phyloP scores from a whole-genome alignment of 2,888 invertebrate species.

The Ichneumon xanthorius region DNA sequence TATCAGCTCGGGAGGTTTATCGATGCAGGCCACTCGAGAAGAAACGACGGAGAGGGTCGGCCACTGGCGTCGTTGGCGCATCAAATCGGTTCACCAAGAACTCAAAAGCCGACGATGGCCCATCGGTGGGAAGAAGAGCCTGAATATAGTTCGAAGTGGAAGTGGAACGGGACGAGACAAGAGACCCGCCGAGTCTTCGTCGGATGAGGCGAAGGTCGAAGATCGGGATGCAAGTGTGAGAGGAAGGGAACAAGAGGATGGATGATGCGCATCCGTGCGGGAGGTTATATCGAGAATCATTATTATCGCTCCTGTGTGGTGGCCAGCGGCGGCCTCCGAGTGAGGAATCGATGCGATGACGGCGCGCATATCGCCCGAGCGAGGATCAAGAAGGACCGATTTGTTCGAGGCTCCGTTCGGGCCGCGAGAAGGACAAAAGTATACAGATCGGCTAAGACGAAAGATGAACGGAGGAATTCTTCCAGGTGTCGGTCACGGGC shows the following conservation, averaged over 20 bases:
- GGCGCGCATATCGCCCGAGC: slow-evolving; percentile 57
- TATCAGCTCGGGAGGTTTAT: slow-evolving; percentile 45
- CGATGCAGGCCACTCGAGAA: slow-evolving; percentile 60
- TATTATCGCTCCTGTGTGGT: slow-evolving; percentile 54
- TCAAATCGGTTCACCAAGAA: slow-evolving; percentile 63
- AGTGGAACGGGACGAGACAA: slow-evolving; percentile 43
- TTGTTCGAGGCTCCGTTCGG: slow-evolving; percentile 12
- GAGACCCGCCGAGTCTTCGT: slow-evolving; percentile 15
- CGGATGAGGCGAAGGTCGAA: slow-evolving; percentile 11
- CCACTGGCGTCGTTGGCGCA: slow-evolving; percentile 49
- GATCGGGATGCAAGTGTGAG: slow-evolving; percentile 53
- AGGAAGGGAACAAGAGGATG: slow-evolving; percentile 7
- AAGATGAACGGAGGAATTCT: slow-evolving; percentile 46
- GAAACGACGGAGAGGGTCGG: slow-evolving; percentile 18
- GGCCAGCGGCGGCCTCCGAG: slow-evolving; percentile 42
- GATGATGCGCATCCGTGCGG: slow-evolving; percentile 36
- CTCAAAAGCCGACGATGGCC: slow-evolving; percentile 48
- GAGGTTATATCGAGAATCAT: slow-evolving; percentile 57
- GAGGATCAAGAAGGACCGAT: slow-evolving; percentile 50
- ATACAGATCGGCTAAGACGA: slow-evolving; percentile 11
- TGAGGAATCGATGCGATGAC: slow-evolving; percentile 66
- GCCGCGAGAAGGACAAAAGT: slow-evolving; percentile 10
- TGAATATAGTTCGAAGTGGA: slow-evolving; percentile 56
- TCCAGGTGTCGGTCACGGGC: slow-evolving; percentile 80
- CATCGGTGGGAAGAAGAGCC: slow-evolving; percentile 33